These are phyloP conservation scores for Entomobrya multifasciata DNA, from an alignment of 2,888 invertebrate genomes.

Conservation along the genomic window DNA sequence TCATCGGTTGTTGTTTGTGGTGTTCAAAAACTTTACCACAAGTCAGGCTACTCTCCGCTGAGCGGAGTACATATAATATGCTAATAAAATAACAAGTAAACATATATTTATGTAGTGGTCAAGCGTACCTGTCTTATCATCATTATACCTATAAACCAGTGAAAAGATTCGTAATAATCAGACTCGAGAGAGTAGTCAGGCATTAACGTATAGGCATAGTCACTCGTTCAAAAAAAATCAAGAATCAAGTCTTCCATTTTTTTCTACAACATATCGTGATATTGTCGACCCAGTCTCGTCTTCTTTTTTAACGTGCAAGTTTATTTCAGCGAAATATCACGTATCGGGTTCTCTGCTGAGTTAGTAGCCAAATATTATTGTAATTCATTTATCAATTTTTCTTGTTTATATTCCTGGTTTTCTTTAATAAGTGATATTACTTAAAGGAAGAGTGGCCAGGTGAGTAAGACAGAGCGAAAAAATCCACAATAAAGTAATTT, in stretches of 20 bases:
- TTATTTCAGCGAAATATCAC: too few relatives aligned
- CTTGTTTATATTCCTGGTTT: slow-evolving; percentile 23
- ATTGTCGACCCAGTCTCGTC: slow-evolving; percentile 71
- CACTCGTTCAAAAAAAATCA: slow-evolving; percentile 26
- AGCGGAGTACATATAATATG: slow-evolving; percentile 42
- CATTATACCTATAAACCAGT: slow-evolving; percentile 23
- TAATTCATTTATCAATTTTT: slow-evolving; percentile 46
- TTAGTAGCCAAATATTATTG: slow-evolving; percentile 12
- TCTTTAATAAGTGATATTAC: slow-evolving; percentile 12
- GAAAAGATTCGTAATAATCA: background rate
- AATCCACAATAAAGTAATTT: slow-evolving; percentile 37
- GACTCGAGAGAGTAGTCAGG: background rate
- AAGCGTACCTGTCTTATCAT: background rate
- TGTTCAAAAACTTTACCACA: slow-evolving; percentile 28
- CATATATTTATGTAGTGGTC: slow-evolving; percentile 4
- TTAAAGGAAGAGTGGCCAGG: slow-evolving; percentile 30
- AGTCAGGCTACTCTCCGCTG: background rate
- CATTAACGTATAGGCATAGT: background rate
- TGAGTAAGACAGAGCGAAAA: background rate
- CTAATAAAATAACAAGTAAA: slow-evolving; percentile 19
- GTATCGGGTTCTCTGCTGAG: too few relatives aligned
- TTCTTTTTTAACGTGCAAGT: too few relatives aligned
- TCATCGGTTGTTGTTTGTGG: background rate
- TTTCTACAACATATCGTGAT: slow-evolving; percentile 65
- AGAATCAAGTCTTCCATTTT: slow-evolving; percentile 43